Percentiles rank a stretch among this genome's conserved stretches.
These are phyloP conservation scores for Diachasmimorpha longicaudata DNA, from an alignment of 1,140 invertebrate genomes.

Conservation along the genomic window DNA sequence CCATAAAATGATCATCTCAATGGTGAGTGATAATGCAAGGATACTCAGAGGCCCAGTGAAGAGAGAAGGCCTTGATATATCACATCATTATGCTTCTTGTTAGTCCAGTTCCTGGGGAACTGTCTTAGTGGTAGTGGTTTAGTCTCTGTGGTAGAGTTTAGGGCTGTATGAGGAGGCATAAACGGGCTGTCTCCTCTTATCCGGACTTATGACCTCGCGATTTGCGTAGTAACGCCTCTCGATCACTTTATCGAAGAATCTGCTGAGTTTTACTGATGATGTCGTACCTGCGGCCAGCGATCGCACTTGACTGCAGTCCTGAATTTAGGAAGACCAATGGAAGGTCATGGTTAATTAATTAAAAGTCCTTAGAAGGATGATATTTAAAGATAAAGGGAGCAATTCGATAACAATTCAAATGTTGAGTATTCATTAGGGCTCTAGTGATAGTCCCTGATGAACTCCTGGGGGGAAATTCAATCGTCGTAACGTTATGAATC, in stretches of 20 bases:
- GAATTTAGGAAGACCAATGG: constrained; percentile 26
- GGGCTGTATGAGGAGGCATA: constrained; percentile 61
- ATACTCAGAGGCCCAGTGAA: not conserved
- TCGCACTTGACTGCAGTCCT: constrained; percentile 80
- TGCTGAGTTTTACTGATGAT: constrained; percentile 87
- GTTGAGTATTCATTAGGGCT: not conserved
- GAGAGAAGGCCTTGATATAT: not conserved
- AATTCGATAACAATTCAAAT: not conserved
- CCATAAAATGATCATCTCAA: not conserved
- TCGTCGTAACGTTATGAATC: no score
- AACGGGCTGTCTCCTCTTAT: constrained; percentile 62
- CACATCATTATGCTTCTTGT: not conserved
- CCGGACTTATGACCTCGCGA: constrained; percentile 61
- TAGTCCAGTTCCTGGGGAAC: no score
- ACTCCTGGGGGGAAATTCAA: no score
- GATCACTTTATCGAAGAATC: constrained; percentile 95
- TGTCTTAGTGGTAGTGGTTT: constrained; percentile 67
- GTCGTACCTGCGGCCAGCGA: constrained; percentile 90
- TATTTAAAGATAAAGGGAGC: no score
- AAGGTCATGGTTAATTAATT: no score
- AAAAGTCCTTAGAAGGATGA: no score
- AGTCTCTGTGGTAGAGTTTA: constrained; percentile 70
- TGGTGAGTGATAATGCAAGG: not conserved
- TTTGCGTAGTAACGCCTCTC: constrained; percentile 71
- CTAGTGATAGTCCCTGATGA: no score